Evolutionary conservation across 2,113 vertebrate species (phyloP).

Genomic region (Entomyzon cyanotis): DNA sequence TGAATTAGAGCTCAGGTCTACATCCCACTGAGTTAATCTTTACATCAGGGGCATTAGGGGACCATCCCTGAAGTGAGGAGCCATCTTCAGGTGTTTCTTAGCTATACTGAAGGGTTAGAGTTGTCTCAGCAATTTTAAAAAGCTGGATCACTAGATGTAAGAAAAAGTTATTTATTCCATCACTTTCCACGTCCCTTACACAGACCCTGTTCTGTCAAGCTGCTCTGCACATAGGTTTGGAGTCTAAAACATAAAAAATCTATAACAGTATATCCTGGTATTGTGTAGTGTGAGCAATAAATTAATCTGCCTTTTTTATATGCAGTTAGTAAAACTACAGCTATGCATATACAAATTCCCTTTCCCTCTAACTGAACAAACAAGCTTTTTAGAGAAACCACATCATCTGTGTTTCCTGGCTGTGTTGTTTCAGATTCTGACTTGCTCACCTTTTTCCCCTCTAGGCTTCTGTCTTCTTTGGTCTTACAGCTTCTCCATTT

Average conservation of each 20-base stretch:
- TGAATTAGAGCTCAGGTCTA: background rate
- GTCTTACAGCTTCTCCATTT: background rate
- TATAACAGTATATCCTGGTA: background rate
- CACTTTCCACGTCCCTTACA: background rate
- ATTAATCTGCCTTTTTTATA: background rate
- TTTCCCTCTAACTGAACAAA: slow-evolving; percentile 24
- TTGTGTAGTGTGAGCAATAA: background rate
- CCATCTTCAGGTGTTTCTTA: background rate
- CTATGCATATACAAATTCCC: background rate
- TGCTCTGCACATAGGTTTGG: background rate
- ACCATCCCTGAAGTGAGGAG: background rate
- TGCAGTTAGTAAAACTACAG: slow-evolving; percentile 2
- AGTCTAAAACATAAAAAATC: background rate
- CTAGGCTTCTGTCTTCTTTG: slow-evolving; percentile 19
- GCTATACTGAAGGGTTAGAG: background rate
- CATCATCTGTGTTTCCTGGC: slow-evolving; percentile 2
- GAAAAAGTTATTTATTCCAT: background rate
- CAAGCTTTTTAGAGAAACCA: slow-evolving; percentile 37
- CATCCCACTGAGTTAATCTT: background rate
- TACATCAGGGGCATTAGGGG: background rate
- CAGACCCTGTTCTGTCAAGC: background rate
- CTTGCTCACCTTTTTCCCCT: slow-evolving; percentile 15
- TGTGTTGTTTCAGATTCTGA: slow-evolving; percentile 42
- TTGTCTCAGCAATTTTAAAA: background rate
- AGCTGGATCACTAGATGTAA: background rate